Evolutionary conservation across 1,140 invertebrate genomes (phyloP).

Genomic region (Camponotus vicinus): DNA sequence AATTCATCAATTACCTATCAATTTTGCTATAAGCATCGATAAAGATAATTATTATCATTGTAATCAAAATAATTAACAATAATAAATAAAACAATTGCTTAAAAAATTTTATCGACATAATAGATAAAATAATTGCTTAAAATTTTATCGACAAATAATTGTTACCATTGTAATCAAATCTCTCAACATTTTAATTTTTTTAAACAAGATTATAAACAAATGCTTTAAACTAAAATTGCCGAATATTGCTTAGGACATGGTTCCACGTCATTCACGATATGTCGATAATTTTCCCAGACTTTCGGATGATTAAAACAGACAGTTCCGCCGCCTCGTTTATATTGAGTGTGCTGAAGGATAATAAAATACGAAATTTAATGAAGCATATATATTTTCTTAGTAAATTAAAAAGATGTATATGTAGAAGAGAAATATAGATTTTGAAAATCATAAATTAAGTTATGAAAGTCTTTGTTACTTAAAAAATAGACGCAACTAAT

Average conservation of each 20-base stretch:
- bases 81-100: too few relatives aligned
- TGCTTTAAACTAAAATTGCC: neutral
- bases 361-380: slow-evolving; percentile 43
- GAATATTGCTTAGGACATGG: slow-evolving; percentile 75
- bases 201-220: neutral
- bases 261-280: slow-evolving; percentile 84
- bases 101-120: too few relatives aligned
- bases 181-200: neutral
- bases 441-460: neutral
- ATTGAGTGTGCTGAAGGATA: slow-evolving; percentile 89
- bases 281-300: slow-evolving; percentile 87
- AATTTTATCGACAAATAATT: neutral
- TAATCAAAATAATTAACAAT: neutral
- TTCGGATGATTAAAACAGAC: slow-evolving; percentile 89
- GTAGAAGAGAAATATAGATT: neutral
- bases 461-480: neutral
- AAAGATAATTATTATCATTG: slow-evolving; percentile 1
- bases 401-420: neutral
- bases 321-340: slow-evolving; percentile 92
- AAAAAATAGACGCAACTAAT: neutral
- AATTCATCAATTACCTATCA: neutral
- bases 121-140: too few relatives aligned
- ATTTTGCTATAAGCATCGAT: neutral
- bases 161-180: neutral
- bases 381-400: neutral